Evolutionary conservation across 2,113 vertebrate genomes (phyloP).

Genomic region (Globicephala melas): DNA sequence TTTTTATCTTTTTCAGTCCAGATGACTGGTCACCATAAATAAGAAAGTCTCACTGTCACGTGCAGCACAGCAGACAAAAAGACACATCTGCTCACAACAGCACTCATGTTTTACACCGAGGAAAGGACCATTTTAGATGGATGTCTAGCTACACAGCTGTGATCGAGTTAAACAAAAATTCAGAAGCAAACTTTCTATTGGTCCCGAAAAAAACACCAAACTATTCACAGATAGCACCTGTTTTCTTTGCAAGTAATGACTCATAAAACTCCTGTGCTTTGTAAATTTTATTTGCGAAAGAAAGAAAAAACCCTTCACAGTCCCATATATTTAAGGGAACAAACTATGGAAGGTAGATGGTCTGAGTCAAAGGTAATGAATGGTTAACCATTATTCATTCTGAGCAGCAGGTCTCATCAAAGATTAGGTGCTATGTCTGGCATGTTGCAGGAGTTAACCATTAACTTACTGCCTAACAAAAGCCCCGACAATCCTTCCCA

Average conservation of each 20-base stretch:
- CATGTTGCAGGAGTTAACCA: conserved; percentile 53
- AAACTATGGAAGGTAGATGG: conserved; percentile 11
- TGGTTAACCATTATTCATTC: conserved; percentile 66
- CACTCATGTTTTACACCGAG: background rate
- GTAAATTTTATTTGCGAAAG: conserved; percentile 41
- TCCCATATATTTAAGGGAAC: background rate
- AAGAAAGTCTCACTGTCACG: background rate
- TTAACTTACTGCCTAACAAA: conserved; percentile 46
- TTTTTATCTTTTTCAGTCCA: background rate
- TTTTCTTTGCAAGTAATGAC: conserved; percentile 42
- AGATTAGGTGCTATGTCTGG: conserved; percentile 60
- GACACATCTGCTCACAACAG: background rate
- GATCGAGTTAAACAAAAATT: background rate
- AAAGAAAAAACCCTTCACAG: background rate
- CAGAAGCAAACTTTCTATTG: background rate
- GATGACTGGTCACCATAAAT: background rate
- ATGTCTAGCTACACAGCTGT: background rate
- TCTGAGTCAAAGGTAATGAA: conserved; percentile 59
- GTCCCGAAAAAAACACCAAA: background rate
- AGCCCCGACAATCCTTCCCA: background rate
- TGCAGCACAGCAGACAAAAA: background rate
- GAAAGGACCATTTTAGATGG: background rate
- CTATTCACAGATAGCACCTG: conserved; percentile 28
- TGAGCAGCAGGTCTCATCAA: conserved; percentile 57
- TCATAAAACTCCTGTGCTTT: conserved; percentile 27